A percentile compares a stretch with the other conserved stretches of the same genome.
Conservation (phyloP, 2,797 vertebrate genomes). For the Muscicapa striata region DNA sequence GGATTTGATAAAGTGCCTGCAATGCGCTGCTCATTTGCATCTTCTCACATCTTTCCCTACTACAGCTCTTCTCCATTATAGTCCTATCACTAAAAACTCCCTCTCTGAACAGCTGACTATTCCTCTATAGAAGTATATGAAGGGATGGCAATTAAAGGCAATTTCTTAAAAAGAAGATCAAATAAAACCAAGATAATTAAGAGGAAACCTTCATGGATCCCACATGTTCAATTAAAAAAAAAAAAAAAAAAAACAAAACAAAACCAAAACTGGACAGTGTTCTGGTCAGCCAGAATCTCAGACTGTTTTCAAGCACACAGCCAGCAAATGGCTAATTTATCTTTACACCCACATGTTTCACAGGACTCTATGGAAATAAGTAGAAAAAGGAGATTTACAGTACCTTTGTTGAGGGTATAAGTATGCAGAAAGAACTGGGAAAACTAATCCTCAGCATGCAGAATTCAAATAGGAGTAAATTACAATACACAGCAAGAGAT, state of each 20-base stretch:
- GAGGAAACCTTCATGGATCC: neutral
- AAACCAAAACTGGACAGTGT: neutral
- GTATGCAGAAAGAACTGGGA: neutral
- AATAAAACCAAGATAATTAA: neutral
- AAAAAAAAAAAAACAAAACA: neutral
- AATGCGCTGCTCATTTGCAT: neutral
- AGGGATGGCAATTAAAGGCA: neutral
- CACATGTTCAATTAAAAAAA: neutral
- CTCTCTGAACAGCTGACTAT: neutral
- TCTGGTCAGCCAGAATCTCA: neutral
- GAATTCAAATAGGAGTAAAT: neutral
- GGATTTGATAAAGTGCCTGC: neutral
- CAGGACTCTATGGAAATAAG: neutral
- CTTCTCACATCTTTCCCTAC: neutral
- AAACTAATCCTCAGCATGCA: neutral
- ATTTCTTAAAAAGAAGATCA: neutral
- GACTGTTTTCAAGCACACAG: neutral
- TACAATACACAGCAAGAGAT: neutral
- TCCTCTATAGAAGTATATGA: neutral
- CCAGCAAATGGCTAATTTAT: neutral
- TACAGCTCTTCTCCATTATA: neutral
- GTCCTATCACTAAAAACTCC: neutral
- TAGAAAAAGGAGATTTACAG: neutral
- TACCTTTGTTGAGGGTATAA: neutral
- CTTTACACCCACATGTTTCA: neutral